Evolutionary conservation across 2,888 invertebrate genomes (phyloP).

Genomic region (Campopleginae sp.): DNA sequence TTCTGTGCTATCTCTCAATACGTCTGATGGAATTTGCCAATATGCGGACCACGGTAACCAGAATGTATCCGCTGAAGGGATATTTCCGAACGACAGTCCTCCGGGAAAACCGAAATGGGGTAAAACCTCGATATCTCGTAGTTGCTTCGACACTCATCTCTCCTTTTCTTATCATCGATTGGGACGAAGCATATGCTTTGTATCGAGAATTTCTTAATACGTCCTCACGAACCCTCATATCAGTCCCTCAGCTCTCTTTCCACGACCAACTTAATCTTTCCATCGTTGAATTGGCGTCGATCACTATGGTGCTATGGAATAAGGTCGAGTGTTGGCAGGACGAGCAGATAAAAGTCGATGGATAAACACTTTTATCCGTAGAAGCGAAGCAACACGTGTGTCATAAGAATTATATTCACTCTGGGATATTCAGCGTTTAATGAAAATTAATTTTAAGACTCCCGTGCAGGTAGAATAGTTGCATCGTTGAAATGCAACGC

Average conservation of each 20-base stretch:
- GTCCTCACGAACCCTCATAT: neutral
- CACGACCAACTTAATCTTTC: slow-evolving; percentile 14
- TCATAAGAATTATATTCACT: neutral
- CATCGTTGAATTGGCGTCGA: slow-evolving; percentile 16
- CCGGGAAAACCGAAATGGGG: slow-evolving; percentile 38
- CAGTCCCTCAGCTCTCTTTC: slow-evolving; percentile 14
- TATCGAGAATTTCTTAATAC: slow-evolving; percentile 36
- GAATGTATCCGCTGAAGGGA: slow-evolving; percentile 21
- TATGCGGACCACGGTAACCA: neutral
- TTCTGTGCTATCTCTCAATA: slow-evolving; percentile 13
- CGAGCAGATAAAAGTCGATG: neutral
- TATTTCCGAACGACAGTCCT: slow-evolving; percentile 42
- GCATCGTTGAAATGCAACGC: too few species aligned
- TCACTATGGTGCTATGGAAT: slow-evolving; percentile 9
- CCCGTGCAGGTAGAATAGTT: neutral
- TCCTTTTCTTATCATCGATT: slow-evolving; percentile 45
- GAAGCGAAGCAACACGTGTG: neutral
- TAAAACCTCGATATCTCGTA: slow-evolving; percentile 35
- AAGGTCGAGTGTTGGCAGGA: slow-evolving; percentile 7
- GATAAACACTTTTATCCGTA: neutral
- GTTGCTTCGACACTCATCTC: neutral
- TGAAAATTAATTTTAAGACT: slow-evolving; percentile 23
- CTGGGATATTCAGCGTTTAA: neutral
- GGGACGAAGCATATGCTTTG: slow-evolving; percentile 34
- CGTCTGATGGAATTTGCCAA: slow-evolving; percentile 4